phyloP scores from a whole-genome alignment of 2,888 invertebrate species.

The Drosophila quinaria region DNA sequence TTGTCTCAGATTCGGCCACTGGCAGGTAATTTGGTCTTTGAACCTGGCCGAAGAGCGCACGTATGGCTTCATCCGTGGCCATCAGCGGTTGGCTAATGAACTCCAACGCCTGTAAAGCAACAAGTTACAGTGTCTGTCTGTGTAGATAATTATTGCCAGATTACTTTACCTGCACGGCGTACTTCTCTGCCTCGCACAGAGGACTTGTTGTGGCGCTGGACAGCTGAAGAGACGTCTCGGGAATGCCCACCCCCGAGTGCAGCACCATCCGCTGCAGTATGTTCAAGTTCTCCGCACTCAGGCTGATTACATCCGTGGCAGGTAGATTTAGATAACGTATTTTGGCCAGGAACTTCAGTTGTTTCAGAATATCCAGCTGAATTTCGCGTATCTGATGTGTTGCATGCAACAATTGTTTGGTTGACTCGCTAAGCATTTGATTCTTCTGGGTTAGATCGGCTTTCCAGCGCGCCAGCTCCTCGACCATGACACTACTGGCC shows the following conservation, averaged over 20 bases:
- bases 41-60: slow-evolving; percentile 84
- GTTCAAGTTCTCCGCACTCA: slow-evolving; percentile 85
- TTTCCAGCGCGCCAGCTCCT: slow-evolving; percentile 95
- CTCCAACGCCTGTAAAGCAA: slow-evolving; percentile 75
- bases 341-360: slow-evolving; percentile 84
- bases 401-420: slow-evolving; percentile 82
- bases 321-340: slow-evolving; percentile 84
- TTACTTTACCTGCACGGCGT: slow-evolving; percentile 80
- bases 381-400: slow-evolving; percentile 85
- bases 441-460: slow-evolving; percentile 89
- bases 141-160: too few species aligned
- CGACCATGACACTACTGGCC: slow-evolving; percentile 97
- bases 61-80: slow-evolving; percentile 85
- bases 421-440: slow-evolving; percentile 83
- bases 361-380: slow-evolving; percentile 84
- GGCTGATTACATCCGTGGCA: slow-evolving; percentile 83
- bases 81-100: slow-evolving; percentile 84
- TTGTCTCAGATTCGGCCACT: slow-evolving; percentile 8
- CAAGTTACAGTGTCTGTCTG: too few species aligned
- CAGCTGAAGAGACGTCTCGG: slow-evolving; percentile 80
- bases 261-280: slow-evolving; percentile 85
- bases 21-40: slow-evolving; percentile 71
- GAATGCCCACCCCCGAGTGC: slow-evolving; percentile 85
- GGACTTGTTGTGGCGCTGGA: slow-evolving; percentile 80
- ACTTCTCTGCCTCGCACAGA: slow-evolving; percentile 84